Evolutionary conservation across 2,113 vertebrate species (phyloP), one percentile per base, ranked within the genome.

Genomic region (Scomber colias): DNA sequence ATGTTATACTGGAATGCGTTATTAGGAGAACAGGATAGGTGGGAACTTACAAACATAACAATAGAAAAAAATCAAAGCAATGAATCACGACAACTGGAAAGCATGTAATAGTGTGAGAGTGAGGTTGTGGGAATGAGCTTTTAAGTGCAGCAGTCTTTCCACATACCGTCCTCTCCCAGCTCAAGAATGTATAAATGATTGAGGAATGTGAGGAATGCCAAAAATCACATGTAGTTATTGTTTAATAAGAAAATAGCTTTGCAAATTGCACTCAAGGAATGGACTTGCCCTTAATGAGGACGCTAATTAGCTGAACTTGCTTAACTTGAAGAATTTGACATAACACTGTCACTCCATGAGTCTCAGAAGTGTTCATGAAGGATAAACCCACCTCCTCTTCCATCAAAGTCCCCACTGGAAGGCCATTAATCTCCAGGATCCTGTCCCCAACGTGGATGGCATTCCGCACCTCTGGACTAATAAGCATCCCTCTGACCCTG

Each of bases 361-460:
- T 2, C 27, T 68, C 3, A 78, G 30, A 50, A 12, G 19, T 59
- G 17, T 27, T 21, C 10, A 57, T 4, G 11, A 40, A n/a, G 48
- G 1, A 15, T 11, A 19, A 64, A 92, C 92, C 31, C 89, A 98
- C 97, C 97, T 98, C 97, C 17, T 97, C 95, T 59, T 97, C 95
- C 85, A 94, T 94, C 50, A 99, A 65, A 0, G 96, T 95, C 49
- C 95, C 95, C 51, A 99, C 96, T 0, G 97, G 96, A 84, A 95
- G 92, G 77, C 98, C 98, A 3, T 99, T 99, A 70, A 99, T 99
- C 92, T 99, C 98, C 89, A 99, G 92, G 89, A 99, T 98, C 19
- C 96, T 95, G 91, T 99, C 98, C 13, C 98, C 98, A 4, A 96
- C 96, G 64, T 98, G 97, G 91, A 99, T 97, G 88, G 97, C 96